phyloP scores from a whole-genome alignment of 1,140 invertebrate species.

The Orchesella cincta region DNA sequence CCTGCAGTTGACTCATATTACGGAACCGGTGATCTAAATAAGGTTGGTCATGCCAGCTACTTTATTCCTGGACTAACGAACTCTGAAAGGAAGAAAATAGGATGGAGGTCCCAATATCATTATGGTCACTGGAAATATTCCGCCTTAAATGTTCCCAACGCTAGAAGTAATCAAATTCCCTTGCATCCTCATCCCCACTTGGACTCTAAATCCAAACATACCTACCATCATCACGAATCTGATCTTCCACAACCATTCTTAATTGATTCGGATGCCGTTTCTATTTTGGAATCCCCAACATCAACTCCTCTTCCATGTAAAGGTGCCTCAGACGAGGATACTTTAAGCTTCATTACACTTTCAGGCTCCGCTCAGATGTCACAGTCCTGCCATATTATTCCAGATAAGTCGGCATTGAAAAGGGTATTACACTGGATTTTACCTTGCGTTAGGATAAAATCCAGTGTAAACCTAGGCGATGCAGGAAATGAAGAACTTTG shows the following conservation, averaged over 20 bases:
- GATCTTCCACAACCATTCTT: not conserved
- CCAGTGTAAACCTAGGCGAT: not conserved
- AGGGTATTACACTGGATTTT: not conserved
- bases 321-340: not conserved
- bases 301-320: not conserved
- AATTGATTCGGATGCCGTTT: not conserved
- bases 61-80: constrained; percentile 37
- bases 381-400: not conserved
- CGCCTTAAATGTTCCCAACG: not conserved
- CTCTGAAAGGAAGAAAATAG: constrained; percentile 35
- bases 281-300: not conserved
- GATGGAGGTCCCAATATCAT: constrained; percentile 38
- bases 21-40: constrained; percentile 38
- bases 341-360: not conserved
- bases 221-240: not conserved
- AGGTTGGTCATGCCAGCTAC: constrained; percentile 42
- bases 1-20: constrained; percentile 42
- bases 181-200: constrained; percentile 10
- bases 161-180: not conserved
- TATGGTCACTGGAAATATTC: constrained; percentile 40
- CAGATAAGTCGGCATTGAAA: not conserved
- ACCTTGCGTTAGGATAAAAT: not conserved
- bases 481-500: not conserved
- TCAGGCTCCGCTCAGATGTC: not conserved
- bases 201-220: not conserved